A percentile compares a stretch with the other conserved stretches of the same genome.
Conservation (phyloP, 2,797 vertebrate genomes). For the Galagoides demidoff region DNA sequence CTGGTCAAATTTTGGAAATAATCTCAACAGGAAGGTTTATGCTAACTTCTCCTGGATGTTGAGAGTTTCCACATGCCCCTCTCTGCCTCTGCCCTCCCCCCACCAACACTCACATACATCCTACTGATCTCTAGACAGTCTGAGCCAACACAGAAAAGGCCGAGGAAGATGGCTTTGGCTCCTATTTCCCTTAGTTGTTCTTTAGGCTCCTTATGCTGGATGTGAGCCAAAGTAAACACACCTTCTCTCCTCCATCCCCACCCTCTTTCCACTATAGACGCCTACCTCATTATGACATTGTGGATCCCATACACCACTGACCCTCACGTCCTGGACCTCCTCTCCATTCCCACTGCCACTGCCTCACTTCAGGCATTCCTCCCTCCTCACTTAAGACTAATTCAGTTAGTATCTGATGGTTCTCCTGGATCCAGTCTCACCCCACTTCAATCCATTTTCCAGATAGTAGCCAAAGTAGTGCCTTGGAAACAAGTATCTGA, state of each 20-base stretch:
- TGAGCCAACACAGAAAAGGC: slow-evolving; percentile 13
- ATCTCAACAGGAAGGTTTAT: slow-evolving; percentile 68
- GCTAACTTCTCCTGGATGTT: slow-evolving; percentile 67
- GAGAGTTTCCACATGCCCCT: slow-evolving; percentile 70
- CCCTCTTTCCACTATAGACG: background rate
- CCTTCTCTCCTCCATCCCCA: background rate
- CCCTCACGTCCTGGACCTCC: background rate
- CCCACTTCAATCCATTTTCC: background rate
- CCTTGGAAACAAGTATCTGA: background rate
- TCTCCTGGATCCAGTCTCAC: background rate
- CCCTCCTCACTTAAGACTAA: background rate
- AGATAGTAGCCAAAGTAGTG: background rate
- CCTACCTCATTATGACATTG: background rate
- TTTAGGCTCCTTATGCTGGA: background rate
- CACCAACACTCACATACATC: background rate
- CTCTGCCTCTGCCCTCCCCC: background rate
- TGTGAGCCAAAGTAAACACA: background rate
- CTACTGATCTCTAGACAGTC: background rate
- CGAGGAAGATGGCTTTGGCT: background rate
- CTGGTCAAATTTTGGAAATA: slow-evolving; percentile 76
- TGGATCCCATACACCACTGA: background rate
- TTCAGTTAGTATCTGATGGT: background rate
- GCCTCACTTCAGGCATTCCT: background rate
- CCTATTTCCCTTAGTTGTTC: background rate
- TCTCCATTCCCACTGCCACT: background rate